These are phyloP conservation scores for Boloria euphrosyne DNA, from an alignment of 2,888 invertebrate species.

Conservation along the genomic window DNA sequence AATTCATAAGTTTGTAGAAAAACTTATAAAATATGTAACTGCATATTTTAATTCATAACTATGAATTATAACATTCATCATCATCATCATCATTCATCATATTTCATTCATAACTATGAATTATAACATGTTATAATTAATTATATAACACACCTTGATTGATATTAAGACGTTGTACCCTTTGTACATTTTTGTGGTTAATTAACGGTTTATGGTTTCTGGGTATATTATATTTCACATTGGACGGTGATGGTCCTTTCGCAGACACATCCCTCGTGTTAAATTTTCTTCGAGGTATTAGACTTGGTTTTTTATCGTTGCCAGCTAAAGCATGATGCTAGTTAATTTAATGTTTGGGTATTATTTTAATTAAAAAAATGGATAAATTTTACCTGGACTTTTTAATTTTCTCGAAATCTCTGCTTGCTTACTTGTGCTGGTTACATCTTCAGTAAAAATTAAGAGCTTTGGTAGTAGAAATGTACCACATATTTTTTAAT, in stretches of 20 bases:
- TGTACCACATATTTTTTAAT: too few species aligned
- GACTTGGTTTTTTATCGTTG: conserved; percentile 50
- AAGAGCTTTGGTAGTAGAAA: not conserved
- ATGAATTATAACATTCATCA: not conserved
- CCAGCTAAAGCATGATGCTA: not conserved
- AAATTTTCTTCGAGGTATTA: conserved; percentile 52
- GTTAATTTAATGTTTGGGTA: not conserved
- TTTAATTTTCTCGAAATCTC: conserved; percentile 1
- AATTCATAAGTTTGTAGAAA: not conserved
- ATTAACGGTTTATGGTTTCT: conserved; percentile 26
- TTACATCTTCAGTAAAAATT: conserved; percentile 1
- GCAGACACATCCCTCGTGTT: conserved; percentile 33
- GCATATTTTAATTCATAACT: too few species aligned
- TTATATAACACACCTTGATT: conserved; percentile 49
- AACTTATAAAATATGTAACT: not conserved
- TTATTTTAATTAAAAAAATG: not conserved
- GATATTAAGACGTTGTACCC: conserved; percentile 53
- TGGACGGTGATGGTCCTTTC: conserved; percentile 31
- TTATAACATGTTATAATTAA: not conserved
- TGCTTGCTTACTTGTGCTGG: conserved; percentile 9
- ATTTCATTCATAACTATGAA: too few species aligned
- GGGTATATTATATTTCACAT: conserved; percentile 15
- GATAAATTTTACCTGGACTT: conserved; percentile 3
- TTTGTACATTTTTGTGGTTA: conserved; percentile 53
- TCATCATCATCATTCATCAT: too few species aligned